A percentile compares a stretch with the other conserved stretches of the same genome.
Evolutionary conservation across 1,140 invertebrate species (phyloP).

Genomic region (Drosophila arizonae): DNA sequence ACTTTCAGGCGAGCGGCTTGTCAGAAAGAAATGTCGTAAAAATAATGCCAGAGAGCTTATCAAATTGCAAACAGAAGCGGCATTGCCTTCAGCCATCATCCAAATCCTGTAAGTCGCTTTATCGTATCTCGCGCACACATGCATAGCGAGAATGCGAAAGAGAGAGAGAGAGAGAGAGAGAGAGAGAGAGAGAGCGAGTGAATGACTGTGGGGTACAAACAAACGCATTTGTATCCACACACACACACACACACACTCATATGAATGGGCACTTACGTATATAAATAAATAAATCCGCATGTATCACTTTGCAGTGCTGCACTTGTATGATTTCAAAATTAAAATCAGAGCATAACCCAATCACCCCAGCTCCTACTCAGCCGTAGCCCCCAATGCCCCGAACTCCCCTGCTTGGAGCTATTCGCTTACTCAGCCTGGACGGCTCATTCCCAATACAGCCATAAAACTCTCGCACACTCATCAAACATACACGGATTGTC

Average conservation of each 20-base stretch:
- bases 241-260: not conserved
- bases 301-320: conserved; percentile 69
- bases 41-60: conserved; percentile 79
- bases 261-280: conserved; percentile 28
- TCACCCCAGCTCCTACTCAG: conserved; percentile 31
- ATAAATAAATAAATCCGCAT: conserved; percentile 76
- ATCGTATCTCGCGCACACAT: conserved; percentile 68
- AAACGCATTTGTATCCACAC: not conserved
- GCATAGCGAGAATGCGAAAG: conserved; percentile 9
- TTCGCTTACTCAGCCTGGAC: conserved; percentile 39
- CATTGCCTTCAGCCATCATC: conserved; percentile 58
- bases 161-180: not conserved
- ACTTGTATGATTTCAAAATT: conserved; percentile 79
- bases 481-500: conserved; percentile 68
- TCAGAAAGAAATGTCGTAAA: conserved; percentile 66
- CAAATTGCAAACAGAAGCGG: conserved; percentile 76
- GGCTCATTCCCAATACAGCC: conserved; percentile 77
- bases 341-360: conserved; percentile 80
- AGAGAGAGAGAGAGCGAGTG: not conserved
- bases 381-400: not conserved
- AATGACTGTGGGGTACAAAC: not conserved
- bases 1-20: conserved; percentile 58
- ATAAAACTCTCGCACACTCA: conserved; percentile 79
- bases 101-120: conserved; percentile 80
- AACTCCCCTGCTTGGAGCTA: conserved; percentile 30